Evolutionary conservation across 2,113 vertebrate genomes (phyloP).

Genomic region (Alectura lathami): DNA sequence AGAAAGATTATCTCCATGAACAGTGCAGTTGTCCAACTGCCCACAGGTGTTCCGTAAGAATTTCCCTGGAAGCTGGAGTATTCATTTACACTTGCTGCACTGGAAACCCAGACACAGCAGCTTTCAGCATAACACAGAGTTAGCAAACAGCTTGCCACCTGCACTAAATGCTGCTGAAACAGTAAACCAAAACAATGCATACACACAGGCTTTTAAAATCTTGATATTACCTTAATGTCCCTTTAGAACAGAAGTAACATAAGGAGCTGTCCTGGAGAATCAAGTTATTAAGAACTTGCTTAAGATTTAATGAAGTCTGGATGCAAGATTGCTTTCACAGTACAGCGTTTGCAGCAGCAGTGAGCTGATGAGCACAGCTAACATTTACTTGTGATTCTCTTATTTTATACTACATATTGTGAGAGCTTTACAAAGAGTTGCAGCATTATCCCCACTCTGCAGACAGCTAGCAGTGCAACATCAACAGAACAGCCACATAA

Average conservation of each 20-base stretch:
- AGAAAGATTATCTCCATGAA: conserved; percentile 30
- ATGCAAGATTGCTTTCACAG: not conserved
- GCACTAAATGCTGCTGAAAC: not conserved
- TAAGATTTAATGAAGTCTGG: not conserved
- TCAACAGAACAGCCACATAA: not conserved
- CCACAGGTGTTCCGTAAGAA: conserved; percentile 56
- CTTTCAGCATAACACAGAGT: not conserved
- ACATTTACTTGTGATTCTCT: not conserved
- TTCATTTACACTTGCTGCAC: conserved; percentile 35
- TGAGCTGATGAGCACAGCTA: not conserved
- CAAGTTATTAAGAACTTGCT: not conserved
- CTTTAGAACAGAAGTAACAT: not conserved
- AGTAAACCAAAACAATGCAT: not conserved
- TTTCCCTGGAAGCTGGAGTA: not conserved
- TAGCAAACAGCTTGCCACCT: not conserved
- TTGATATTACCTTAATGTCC: not conserved
- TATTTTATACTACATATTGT: not conserved
- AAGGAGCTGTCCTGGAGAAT: not conserved
- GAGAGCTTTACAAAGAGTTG: not conserved
- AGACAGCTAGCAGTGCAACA: not conserved
- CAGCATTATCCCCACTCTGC: not conserved
- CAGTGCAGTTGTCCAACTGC: conserved; percentile 21
- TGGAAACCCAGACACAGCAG: conserved; percentile 7
- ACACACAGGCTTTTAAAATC: not conserved
- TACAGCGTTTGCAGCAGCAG: not conserved